Evolutionary conservation across 2,797 vertebrate species (phyloP).

Genomic region (Paguma larvata): DNA sequence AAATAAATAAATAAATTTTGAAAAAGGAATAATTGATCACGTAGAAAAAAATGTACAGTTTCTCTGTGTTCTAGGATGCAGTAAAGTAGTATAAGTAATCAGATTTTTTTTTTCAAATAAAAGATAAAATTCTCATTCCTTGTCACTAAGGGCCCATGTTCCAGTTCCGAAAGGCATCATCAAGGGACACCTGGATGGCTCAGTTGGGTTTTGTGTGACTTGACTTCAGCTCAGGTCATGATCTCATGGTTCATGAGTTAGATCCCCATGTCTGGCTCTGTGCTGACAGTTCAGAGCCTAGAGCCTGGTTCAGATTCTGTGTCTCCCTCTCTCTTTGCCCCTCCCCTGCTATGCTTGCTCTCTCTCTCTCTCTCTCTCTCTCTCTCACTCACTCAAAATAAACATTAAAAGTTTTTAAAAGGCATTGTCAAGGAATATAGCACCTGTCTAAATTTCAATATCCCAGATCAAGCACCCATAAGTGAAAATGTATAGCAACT

Average conservation of each 20-base stretch:
- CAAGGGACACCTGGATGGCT: background rate
- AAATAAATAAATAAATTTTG: no score
- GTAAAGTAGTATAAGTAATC: constrained; percentile 81
- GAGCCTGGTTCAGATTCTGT: no score
- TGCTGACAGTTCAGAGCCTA: no score
- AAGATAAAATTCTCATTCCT: constrained; percentile 82
- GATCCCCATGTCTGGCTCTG: no score
- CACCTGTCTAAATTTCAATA: constrained; percentile 81
- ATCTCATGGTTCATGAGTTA: no score
- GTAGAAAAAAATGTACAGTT: constrained; percentile 67
- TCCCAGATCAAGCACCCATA: constrained; percentile 68
- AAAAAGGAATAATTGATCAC: constrained; percentile 62
- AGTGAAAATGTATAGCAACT: constrained; percentile 63
- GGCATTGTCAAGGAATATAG: constrained; percentile 77
- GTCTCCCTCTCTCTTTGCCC: no score
- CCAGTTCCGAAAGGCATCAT: constrained; percentile 78
- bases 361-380: fast-evolving
- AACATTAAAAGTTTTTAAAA: constrained; percentile 52
- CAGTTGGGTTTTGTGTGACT: no score
- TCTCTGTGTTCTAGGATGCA: constrained; percentile 77
- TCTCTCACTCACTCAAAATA: no score
- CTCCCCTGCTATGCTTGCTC: no score
- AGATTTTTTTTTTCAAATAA: constrained; percentile 83
- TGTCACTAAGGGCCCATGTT: constrained; percentile 79
- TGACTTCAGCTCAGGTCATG: no score